phyloP scores from a whole-genome alignment of 1,140 invertebrate species.

The Drosophila nigrodunni region DNA sequence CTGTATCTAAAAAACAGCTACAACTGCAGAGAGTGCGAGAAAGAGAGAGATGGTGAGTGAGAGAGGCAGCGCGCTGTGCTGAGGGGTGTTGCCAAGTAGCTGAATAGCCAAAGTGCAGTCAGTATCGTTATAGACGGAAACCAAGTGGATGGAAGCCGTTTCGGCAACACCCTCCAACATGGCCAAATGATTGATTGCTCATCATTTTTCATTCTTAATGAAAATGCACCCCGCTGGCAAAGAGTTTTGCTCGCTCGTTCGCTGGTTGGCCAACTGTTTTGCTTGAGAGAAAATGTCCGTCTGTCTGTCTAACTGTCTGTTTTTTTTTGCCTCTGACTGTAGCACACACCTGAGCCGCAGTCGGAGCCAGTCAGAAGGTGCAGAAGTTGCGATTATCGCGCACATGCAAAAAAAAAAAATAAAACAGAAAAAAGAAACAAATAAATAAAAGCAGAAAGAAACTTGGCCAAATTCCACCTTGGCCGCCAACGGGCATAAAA shows the following conservation, averaged over 20 bases:
- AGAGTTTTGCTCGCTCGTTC: constrained; percentile 54
- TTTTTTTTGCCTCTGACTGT: constrained; percentile 22
- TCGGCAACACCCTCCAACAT: constrained; percentile 79
- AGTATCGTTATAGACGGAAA: not conserved
- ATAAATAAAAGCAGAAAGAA: constrained; percentile 19
- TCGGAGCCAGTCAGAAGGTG: constrained; percentile 61
- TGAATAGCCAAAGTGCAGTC: constrained; percentile 5
- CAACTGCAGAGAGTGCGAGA: constrained; percentile 23
- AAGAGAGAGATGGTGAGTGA: constrained; percentile 20
- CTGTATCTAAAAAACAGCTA: constrained; percentile 61
- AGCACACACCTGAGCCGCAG: constrained; percentile 68
- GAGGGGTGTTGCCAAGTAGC: constrained; percentile 39
- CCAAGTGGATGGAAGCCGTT: constrained; percentile 43
- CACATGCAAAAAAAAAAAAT: constrained; percentile 27
- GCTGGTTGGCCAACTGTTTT: constrained; percentile 56
- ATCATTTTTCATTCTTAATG: constrained; percentile 85
- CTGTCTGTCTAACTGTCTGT: constrained; percentile 15
- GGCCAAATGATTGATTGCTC: constrained; percentile 84
- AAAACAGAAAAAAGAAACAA: not conserved
- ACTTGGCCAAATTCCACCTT: constrained; percentile 77
- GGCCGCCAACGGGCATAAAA: constrained; percentile 70
- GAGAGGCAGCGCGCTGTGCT: constrained; percentile 21
- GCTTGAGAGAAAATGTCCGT: constrained; percentile 33
- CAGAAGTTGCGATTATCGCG: constrained; percentile 81
- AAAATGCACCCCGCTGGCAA: constrained; percentile 85